Evolutionary conservation across 35 echinoderm and acorn worm species (phyloP), one percentile per base, ranked within the genome.

Genomic region (Ptychodera flava): DNA sequence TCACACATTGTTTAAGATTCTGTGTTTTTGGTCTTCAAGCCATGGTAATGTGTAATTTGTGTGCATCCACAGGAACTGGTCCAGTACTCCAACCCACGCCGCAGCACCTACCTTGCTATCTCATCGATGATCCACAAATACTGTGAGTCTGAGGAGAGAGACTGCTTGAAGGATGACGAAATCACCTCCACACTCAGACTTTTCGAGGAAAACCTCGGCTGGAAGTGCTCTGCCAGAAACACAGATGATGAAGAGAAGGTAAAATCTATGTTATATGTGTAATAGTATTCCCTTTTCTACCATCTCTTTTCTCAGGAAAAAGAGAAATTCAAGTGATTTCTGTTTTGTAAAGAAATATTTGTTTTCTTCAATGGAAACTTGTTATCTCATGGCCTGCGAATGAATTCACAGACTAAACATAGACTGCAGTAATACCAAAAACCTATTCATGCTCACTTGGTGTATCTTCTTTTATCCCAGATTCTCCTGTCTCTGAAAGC

Each of bases 51-150:
- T n/a, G n/a, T n/a, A n/a, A n/a, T n/a, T n/a, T n/a, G n/a, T n/a
- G n/a, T n/a, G n/a, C n/a, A n/a, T n/a, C n/a, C n/a, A n/a, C 64
- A 93, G 91, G 79, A 85, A 1, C 79, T 93, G 14, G 27, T 30
- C 45, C 6, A 22, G 6, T 12, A 12, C 6, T 64, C 45, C 45
- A 64, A 64, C 45, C 45, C 45, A 64, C 45, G 45, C 22, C 45
- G 45, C 45, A 64, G 45, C 45, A 64, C 45, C 1, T 95, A 78
- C 77, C 84, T 95, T 0, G 36, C 93, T 14, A 78, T 95, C 28
- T 92, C 93, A 0, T 86, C 93, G 0, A 77, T 95, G 36, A 90
- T 95, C 36, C 85, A 92, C 79, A 85, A 84, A 28, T 95, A 89
- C 90, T 95, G 93, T 75, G 83, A 32, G 31, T 16, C 52, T 35